phyloP scores from a whole-genome alignment of 2,888 invertebrate genomes.

The Trissoscelio sp. region DNA sequence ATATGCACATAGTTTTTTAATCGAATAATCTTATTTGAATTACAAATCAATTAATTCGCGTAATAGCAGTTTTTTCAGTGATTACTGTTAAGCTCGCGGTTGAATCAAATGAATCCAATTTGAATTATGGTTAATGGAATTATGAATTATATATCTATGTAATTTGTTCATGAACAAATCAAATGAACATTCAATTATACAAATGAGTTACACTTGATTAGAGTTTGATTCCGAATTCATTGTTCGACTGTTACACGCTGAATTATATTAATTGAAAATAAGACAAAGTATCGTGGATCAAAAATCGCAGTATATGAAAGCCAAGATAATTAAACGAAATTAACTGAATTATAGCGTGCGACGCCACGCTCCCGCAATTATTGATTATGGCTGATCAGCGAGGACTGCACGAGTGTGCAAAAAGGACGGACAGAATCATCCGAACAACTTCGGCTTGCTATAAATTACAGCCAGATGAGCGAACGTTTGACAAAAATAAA shows the following conservation, averaged over 20 bases:
- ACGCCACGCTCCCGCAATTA: neutral
- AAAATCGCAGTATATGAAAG: constrained; percentile 17
- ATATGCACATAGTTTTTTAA: neutral
- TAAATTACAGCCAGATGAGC: constrained; percentile 11
- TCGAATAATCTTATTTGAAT: constrained; percentile 2
- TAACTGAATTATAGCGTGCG: constrained; percentile 29
- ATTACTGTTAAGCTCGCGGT: constrained; percentile 4
- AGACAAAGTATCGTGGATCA: constrained; percentile 18
- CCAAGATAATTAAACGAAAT: constrained; percentile 39
- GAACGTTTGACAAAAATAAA: constrained; percentile 7
- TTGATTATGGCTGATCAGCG: constrained; percentile 22
- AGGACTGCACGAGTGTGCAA: neutral
- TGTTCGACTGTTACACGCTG: neutral
- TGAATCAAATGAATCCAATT: constrained; percentile 22
- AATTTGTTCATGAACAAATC: constrained; percentile 34
- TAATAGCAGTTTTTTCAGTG: constrained; percentile 20
- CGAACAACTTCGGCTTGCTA: constrained; percentile 1
- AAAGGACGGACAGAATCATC: constrained; percentile 4
- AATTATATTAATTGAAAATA: constrained; percentile 57
- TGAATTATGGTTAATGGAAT: constrained; percentile 33
- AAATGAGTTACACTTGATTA: constrained; percentile 52
- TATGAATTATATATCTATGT: constrained; percentile 38
- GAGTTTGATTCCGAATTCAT: neutral
- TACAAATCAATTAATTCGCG: constrained; percentile 3
- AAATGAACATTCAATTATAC: constrained; percentile 50